phyloP scores from a whole-genome alignment of 2,888 invertebrate species.

The Eupithecia dodoneata region DNA sequence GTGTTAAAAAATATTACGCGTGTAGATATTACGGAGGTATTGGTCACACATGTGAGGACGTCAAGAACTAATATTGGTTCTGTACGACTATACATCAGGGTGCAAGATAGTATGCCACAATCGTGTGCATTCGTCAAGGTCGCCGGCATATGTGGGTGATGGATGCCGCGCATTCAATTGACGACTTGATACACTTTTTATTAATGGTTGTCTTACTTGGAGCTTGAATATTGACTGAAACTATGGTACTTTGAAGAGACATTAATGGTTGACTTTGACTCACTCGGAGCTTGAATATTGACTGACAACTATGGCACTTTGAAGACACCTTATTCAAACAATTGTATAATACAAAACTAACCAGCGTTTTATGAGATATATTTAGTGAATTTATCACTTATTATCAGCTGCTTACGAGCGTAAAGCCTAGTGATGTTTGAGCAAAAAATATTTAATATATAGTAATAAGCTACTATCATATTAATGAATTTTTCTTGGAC shows the following conservation, averaged over 20 bases:
- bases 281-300: too few species aligned
- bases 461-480: too few species aligned
- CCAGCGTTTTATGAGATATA: too few species aligned
- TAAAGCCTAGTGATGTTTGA: too few species aligned
- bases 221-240: background rate
- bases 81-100: constrained; percentile 64
- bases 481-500: too few species aligned
- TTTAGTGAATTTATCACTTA: too few species aligned
- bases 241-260: background rate
- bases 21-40: constrained; percentile 50
- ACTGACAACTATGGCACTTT: too few species aligned
- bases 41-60: constrained; percentile 47
- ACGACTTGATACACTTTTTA: constrained; percentile 28
- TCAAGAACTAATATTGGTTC: constrained; percentile 56
- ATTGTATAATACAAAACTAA: too few species aligned
- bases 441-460: too few species aligned
- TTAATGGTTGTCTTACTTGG: background rate
- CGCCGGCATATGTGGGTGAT: constrained; percentile 69
- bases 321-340: too few species aligned
- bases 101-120: constrained; percentile 46
- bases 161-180: constrained; percentile 31
- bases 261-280: too few species aligned
- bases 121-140: constrained; percentile 74
- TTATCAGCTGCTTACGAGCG: too few species aligned
- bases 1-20: constrained; percentile 52